These are phyloP conservation scores for Chrysolina oricalcia DNA, from an alignment of 2,888 invertebrate genomes.

Conservation along the genomic window DNA sequence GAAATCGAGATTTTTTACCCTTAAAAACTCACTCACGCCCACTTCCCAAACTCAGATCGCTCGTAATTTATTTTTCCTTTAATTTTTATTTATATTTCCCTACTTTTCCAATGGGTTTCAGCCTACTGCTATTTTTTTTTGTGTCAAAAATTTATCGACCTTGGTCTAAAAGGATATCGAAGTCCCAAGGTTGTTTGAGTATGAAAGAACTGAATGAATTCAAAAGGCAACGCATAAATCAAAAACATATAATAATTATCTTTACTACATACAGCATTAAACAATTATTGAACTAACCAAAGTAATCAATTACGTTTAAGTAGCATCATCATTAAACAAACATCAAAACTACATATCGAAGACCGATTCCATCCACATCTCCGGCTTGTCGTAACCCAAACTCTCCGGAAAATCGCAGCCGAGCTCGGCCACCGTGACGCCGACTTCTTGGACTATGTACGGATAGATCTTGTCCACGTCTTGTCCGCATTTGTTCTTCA, in stretches of 20 bases:
- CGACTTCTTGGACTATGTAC: slow-evolving; percentile 90
- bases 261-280: not conserved
- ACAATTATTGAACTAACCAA: not conserved
- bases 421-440: slow-evolving; percentile 91
- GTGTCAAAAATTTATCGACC: too few relatives aligned
- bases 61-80: too few relatives aligned
- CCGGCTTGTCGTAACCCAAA: slow-evolving; percentile 97
- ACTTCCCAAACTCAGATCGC: too few relatives aligned
- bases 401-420: slow-evolving; percentile 96
- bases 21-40: too few relatives aligned
- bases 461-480: slow-evolving; percentile 87
- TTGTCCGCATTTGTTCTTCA: slow-evolving; percentile 89
- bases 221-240: too few relatives aligned
- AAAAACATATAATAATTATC: not conserved
- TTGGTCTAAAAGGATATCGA: too few relatives aligned
- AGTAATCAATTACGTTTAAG: not conserved
- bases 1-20: too few relatives aligned
- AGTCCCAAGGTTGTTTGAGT: too few relatives aligned
- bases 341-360: slow-evolving; percentile 74
- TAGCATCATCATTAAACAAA: not conserved
- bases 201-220: too few relatives aligned
- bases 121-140: too few relatives aligned
- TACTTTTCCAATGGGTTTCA: too few relatives aligned
- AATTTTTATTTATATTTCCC: too few relatives aligned
- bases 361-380: slow-evolving; percentile 85